phyloP scores from a whole-genome alignment of 1,140 invertebrate species.

The Oppia nitens region DNA sequence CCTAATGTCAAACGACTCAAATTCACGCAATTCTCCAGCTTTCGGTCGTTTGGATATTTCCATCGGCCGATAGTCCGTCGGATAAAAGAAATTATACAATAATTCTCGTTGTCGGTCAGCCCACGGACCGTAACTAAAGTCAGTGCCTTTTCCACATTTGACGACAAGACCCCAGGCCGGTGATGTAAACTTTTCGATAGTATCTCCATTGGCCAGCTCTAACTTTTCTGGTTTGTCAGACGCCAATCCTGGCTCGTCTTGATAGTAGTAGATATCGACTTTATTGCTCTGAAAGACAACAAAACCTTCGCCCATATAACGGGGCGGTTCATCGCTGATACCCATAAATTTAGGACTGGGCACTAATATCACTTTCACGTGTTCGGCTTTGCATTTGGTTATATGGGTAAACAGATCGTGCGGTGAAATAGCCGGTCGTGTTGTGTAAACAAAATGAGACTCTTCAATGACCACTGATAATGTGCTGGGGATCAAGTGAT shows the following conservation, averaged over 20 bases:
- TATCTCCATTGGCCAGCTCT: conserved; percentile 78
- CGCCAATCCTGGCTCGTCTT: conserved; percentile 80
- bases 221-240: conserved; percentile 74
- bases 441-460: conserved; percentile 83
- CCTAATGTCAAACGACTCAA: conserved; percentile 79
- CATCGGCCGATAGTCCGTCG: conserved; percentile 32
- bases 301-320: conserved; percentile 96
- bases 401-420: conserved; percentile 94
- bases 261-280: conserved; percentile 86
- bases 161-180: conserved; percentile 89
- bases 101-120: conserved; percentile 88
- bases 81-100: conserved; percentile 91
- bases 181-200: conserved; percentile 62
- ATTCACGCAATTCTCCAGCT: conserved; percentile 68
- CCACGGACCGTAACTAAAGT: conserved; percentile 96
- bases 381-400: conserved; percentile 82
- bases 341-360: conserved; percentile 85
- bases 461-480: conserved; percentile 84
- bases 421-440: conserved; percentile 76
- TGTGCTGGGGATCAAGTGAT: conserved; percentile 78
- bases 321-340: conserved; percentile 73
- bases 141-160: conserved; percentile 89
- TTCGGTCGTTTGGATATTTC: conserved; percentile 37
- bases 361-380: conserved; percentile 80
- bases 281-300: conserved; percentile 87